Evolutionary conservation across 2,797 vertebrate genomes (phyloP).

Genomic region (Delichon dasypus): DNA sequence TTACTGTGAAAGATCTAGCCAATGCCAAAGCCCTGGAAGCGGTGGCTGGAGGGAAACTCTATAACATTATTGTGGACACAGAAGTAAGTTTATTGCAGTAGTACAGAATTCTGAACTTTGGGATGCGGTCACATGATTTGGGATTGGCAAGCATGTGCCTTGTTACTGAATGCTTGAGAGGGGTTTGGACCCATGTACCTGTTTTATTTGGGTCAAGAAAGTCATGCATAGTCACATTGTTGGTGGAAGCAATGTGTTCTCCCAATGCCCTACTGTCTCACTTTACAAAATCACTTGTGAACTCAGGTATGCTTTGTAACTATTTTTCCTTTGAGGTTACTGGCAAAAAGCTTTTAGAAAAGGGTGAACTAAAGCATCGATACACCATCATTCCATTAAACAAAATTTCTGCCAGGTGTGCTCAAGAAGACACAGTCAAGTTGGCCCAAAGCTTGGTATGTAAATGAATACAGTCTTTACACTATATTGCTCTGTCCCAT

Average conservation of each 20-base stretch:
- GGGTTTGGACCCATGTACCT: accelerated
- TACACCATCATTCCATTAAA: slow-evolving; percentile 97
- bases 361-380: slow-evolving; percentile 87
- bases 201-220: background rate
- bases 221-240: background rate
- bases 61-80: slow-evolving; percentile 92
- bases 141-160: background rate
- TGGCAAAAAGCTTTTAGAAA: slow-evolving; percentile 92
- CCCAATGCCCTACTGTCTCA: background rate
- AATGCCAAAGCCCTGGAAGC: slow-evolving; percentile 90
- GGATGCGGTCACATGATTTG: accelerated
- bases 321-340: slow-evolving; percentile 81
- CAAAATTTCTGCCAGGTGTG: slow-evolving; percentile 87
- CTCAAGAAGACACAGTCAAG: slow-evolving; percentile 76
- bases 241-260: background rate
- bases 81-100: slow-evolving; percentile 79
- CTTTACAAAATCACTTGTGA: background rate
- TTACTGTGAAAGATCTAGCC: slow-evolving; percentile 83
- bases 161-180: background rate
- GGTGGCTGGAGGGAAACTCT: slow-evolving; percentile 90
- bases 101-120: background rate
- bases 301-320: background rate
- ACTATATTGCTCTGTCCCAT: background rate
- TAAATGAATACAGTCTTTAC: background rate
- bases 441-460: slow-evolving; percentile 88